Conservation (phyloP, 1,140 invertebrate species). For the Pemphigus obesinymphae region DNA sequence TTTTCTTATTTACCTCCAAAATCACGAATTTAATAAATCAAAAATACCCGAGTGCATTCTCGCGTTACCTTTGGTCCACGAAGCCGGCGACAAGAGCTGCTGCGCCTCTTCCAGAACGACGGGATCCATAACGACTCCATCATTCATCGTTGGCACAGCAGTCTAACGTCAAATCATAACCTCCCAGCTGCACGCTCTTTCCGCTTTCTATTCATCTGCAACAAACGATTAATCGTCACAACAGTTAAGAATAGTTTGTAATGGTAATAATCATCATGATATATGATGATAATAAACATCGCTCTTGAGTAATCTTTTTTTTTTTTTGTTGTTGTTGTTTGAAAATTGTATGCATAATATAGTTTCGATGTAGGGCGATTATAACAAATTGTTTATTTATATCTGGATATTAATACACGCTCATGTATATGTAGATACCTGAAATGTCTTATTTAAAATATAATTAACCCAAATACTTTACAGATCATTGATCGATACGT, state of each 20-base stretch:
- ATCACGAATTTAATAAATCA: too few species aligned
- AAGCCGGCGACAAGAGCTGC: conserved; percentile 38
- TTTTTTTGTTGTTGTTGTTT: too few species aligned
- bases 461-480: too few species aligned
- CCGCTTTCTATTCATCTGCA: conserved; percentile 8
- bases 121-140: conserved; percentile 40
- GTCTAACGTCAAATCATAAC: conserved; percentile 9
- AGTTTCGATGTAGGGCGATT: too few species aligned
- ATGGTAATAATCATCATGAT: neutral
- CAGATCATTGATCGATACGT: too few species aligned
- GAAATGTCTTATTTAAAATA: too few species aligned
- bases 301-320: neutral
- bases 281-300: neutral
- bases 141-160: conserved; percentile 42
- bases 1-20: too few species aligned
- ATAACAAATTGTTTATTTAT: too few species aligned
- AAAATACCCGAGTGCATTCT: too few species aligned
- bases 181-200: neutral
- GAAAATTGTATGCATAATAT: too few species aligned
- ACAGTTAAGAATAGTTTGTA: neutral
- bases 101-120: conserved; percentile 42
- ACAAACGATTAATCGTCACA: neutral
- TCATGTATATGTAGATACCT: too few species aligned
- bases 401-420: too few species aligned
- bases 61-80: conserved; percentile 41